Base-by-base conservation (phyloP, 1,140 invertebrate species). In the Venustaconcha ellipsiformis region DNA sequence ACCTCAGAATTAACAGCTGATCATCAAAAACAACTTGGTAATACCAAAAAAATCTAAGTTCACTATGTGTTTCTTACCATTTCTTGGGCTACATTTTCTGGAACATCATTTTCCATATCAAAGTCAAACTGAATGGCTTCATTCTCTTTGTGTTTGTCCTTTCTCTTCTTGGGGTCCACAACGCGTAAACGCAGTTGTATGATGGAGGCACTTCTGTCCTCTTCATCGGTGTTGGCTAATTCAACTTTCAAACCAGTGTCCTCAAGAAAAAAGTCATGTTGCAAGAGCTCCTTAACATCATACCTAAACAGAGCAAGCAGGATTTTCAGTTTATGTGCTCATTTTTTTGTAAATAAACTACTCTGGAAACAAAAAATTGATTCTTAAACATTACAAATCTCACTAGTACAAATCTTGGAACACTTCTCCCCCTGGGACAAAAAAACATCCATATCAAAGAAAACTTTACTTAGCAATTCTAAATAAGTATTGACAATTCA, bases 61-160 rank as follows among this genome's bases (percentile, higher is more conserved):
- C 62, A 20, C 14, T 63, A 30, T 63, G 2, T 63, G 14, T 18
- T 63, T 63, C 63, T 30, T 89, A 94, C 94, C 97, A 99, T 98
- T 90, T 99, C 98, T 85, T 95, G 94, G 65, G 97, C 96, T 74
- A 99, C 95, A 87, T 97, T 95, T 86, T 99, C 96, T 78, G 96
- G 95, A 87, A 97, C 95, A 89, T 99, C 98, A 71, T 92, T 93
- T 80, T 94, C 93, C 78, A 99, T 94, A 90, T 99, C 96, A 92
- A 99, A 99, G 80, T 98, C 97, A 92, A 99, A 99, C 90, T 99
- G 97, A 83, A 99, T 99, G 14, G 98, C 98, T 91, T 99, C 98
- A 91, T 99, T 99, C 90, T 99, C 97, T 88, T 99, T 99, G 88
- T 99, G 97, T 81, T 96, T 96, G 83, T 96, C 95, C 82, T 94